Conservation (phyloP, 2,888 invertebrate species). For the Hecatera dysodea region DNA sequence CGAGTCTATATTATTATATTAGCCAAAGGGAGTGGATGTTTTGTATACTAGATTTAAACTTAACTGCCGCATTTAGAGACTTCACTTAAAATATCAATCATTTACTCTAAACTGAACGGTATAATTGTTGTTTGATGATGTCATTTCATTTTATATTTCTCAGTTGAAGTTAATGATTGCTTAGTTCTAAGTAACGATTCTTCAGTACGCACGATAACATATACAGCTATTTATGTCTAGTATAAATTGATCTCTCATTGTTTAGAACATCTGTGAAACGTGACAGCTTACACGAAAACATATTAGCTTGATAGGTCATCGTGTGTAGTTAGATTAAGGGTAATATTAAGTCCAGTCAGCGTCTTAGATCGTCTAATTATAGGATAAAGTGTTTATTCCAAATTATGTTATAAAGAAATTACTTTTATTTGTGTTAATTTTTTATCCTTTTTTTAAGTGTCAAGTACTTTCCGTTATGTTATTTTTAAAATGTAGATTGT, state of each 20-base stretch:
- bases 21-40: constrained; percentile 60
- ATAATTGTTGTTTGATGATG: neutral
- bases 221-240: neutral
- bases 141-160: neutral
- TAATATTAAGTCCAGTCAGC: constrained; percentile 63
- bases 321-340: constrained; percentile 30
- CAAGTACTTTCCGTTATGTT: constrained; percentile 42
- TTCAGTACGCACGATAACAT: constrained; percentile 3
- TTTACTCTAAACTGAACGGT: neutral
- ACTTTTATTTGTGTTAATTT: constrained; percentile 59
- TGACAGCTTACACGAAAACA: neutral
- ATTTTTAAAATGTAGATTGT: constrained; percentile 62
- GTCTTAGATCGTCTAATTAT: constrained; percentile 54
- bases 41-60: constrained; percentile 35
- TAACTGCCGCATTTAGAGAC: constrained; percentile 24
- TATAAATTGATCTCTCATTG: neutral
- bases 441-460: constrained; percentile 37
- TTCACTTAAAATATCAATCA: constrained; percentile 7
- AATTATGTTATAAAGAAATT: constrained; percentile 57
- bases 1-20: constrained; percentile 18
- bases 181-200: neutral
- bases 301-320: neutral
- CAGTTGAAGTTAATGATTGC: constrained; percentile 6
- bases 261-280: neutral
- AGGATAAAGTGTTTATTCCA: constrained; percentile 59